Base-by-base conservation (phyloP, 2,113 vertebrate genomes). In the Phalacrocorax pelagicus region DNA sequence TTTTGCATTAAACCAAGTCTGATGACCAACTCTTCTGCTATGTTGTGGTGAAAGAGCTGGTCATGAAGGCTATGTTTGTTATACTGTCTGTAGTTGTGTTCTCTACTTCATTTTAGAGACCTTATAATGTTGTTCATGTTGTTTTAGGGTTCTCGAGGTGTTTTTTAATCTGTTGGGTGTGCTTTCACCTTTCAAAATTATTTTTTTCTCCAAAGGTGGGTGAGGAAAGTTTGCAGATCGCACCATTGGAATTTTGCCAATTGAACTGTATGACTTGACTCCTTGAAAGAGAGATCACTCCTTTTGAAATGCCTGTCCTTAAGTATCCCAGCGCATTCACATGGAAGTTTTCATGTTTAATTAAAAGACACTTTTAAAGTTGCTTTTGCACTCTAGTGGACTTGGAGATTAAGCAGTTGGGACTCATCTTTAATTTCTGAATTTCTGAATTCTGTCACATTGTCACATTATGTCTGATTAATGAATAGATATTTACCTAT, bases 11-110 rank as follows among this genome's bases (percentile, higher is more conserved):
- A 92, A 88, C 52, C n/a, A 38, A 67, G 65, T 52, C 67, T 81
- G 92, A 86, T 97, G 95, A 96, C 80, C 90, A 93, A 63, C 52
- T 75, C 93, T 67, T 84, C 77, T 93, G 95, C 92, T 93, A 95
- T 96, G 90, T 63, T 96, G 95, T 96, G 96, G 90, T 92, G 71
- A 95, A 90, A 77, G 72, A 74, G 52, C 65, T 95, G 82, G 26
- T 88, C 59, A 54, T 86, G 38, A 67, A 90, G 58, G 67, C 32
- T 92, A 4, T 57, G 27, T 82, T 86, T 95, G 23, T 66, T 86
- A 42, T 10, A 36, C 34, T 49, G 51, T 7, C 62, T 54, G 8
- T 32, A 32, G 70, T 3, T 81, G 27, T 22, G 12, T 47, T 96
- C 61, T 70, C 3, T 63, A 6, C 49, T 81, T 77, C 22, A n/a